Base-by-base conservation (phyloP, 2,113 vertebrate genomes). In the Ceyx melanurus region DNA sequence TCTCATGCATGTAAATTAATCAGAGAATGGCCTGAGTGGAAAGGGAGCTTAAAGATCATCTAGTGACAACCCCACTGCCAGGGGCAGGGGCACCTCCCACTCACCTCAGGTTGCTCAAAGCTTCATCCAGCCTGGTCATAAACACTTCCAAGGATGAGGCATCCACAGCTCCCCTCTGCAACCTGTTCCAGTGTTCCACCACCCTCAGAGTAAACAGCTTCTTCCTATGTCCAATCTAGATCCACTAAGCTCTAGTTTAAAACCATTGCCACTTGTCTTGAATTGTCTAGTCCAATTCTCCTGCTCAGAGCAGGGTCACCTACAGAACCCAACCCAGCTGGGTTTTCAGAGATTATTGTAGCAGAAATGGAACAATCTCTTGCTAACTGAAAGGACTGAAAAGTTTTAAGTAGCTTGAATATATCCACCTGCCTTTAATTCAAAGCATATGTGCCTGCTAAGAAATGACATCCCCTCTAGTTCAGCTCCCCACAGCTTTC, bases 281-380 rank as follows among this genome's bases (percentile, higher is more conserved):
- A 13, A 43, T 22, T 37, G 25, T 26, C 7, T 61, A 1, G 0
- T 54, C 58, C 58, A 65, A 7, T 7, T 75, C 20, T 8, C 5
- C 43, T 80, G 45, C 26, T 83, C 37, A 57, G 33, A 62, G 26
- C 28, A 45, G 53, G 15, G 9, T 88, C 48, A 45, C 18, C 8
- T 75, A 21, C 10, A 86, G 35, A 29, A 73, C 48, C 33, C 11
- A 58, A 3, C 6, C 42, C 31, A 31, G 13, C 1, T 62, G 40
- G 4, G 5, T 12, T 83, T 80, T 50, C 0, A 0, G 31, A 82
- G 62, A 62, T 28, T 37, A 2, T 15, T 53, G 6, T 72, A 50
- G 18, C 28, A 68, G n/a, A 65, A 67, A 57, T 53, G 51, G 89
- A 21, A 82, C 90, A 50, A 71, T 33, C 8, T 58, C 46, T 42